Evolutionary conservation across 2,888 invertebrate species (phyloP), one percentile per base, ranked within the genome.

Genomic region (Sesia apiformis): DNA sequence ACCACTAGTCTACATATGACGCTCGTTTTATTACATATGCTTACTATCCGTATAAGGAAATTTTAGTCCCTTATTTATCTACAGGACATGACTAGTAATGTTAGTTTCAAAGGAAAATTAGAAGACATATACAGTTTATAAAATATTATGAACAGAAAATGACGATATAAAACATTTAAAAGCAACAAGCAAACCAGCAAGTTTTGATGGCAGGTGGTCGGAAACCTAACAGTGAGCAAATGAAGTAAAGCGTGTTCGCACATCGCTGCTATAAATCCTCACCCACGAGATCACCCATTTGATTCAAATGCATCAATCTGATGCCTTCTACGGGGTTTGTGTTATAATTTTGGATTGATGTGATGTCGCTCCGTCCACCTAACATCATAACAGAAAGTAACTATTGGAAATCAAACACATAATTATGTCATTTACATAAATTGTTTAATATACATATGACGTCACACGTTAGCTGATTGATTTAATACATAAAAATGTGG

Each of bases 261-360:
- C 63, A 57, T 68, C 61, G 63, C 61, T 61, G 60, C 65, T 71
- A 68, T 64, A 65, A 59, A 56, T 67, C 68, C 78, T 78, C 89
- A 89, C 89, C 89, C 59, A 89, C 87, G 78, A 89, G 69, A 64
- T 88, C 87, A 74, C 87, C 89, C 87, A 85, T 88, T 69, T 75
- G 66, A 72, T 80, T 84, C 81, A 87, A 81, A 58, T 81, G 85
- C 80, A 77, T 82, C 79, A 86, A 74, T 67, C 70, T 66, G 74
- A 84, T 78, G 80, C 81, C 79, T 56, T 82, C 80, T 64, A 77
- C 64, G 54, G 65, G 69, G 63, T 75, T 70, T 71, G 70, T 57
- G 72, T 79, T 72, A 78, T 64, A 66, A 67, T 74, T 76, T 63
- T 69, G 56, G 62, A 66, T 60, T 63, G 72, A 62, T 57, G 72